phyloP scores from a whole-genome alignment of 2,113 vertebrate genomes.

The Phasianus colchicus region DNA sequence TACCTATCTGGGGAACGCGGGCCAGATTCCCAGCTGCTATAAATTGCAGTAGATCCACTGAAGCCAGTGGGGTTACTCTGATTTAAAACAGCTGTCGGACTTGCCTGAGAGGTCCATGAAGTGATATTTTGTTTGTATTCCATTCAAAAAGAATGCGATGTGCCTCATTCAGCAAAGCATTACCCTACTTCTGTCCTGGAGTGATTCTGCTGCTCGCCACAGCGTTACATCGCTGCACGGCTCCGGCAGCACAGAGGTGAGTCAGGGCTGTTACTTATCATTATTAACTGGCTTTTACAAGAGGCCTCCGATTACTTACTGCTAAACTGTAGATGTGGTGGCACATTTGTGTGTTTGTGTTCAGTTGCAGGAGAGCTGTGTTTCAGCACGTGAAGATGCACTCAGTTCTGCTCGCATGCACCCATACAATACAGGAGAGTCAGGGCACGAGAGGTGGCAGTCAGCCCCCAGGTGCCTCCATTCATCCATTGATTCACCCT shows the following conservation, averaged over 20 bases:
- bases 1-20: neutral
- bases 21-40: neutral
- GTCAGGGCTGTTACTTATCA: neutral
- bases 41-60: neutral
- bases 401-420: neutral
- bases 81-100: conserved; percentile 29
- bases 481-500: no score
- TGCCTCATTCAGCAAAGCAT: neutral
- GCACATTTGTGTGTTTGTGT: neutral
- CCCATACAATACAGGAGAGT: neutral
- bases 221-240: neutral
- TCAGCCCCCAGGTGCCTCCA: neutral
- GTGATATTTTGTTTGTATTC: neutral
- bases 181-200: neutral
- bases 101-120: neutral
- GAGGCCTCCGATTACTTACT: neutral
- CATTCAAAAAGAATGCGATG: neutral
- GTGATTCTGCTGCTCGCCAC: neutral
- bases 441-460: neutral
- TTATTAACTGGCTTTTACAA: neutral
- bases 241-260: neutral
- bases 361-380: neutral
- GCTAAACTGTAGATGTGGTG: neutral
- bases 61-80: neutral
- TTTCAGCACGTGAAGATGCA: neutral